A percentile compares a stretch with the other conserved stretches of the same genome.
Evolutionary conservation across 1,140 invertebrate species (phyloP).

Genomic region (Bombus affinis): DNA sequence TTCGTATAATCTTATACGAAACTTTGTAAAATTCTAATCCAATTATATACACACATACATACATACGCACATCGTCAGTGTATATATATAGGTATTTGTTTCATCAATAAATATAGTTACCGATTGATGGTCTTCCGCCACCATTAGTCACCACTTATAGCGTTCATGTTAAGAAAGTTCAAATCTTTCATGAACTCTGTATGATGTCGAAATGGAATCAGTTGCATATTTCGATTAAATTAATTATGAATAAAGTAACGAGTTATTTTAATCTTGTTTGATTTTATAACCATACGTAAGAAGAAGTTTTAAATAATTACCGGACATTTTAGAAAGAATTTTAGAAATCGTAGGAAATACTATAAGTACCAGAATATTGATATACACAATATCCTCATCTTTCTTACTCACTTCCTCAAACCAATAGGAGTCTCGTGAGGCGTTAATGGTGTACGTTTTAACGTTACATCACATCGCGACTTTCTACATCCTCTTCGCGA

Average conservation of each 20-base stretch:
- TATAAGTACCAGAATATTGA: neutral
- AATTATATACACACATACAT: no score
- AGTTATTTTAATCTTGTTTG: neutral
- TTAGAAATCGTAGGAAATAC: no score
- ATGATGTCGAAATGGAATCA: neutral
- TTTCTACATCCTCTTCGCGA: conserved; percentile 62
- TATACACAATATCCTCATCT: neutral
- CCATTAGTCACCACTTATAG: no score
- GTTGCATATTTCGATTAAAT: neutral
- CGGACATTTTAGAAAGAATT: neutral
- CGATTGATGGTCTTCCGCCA: no score
- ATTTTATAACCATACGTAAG: neutral
- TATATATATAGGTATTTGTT: no score
- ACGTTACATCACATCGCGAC: conserved; percentile 59
- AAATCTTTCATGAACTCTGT: no score
- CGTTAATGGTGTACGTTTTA: conserved; percentile 44
- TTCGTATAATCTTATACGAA: no score
- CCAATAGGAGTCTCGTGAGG: neutral
- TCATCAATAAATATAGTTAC: no score
- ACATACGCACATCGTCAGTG: no score
- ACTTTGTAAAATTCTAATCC: no score
- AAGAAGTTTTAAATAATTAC: neutral
- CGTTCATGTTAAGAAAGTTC: no score
- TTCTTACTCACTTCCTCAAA: conserved; percentile 8
- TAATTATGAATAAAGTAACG: neutral